phyloP scores from a whole-genome alignment of 2,888 invertebrate genomes.

The Lagria hirta region DNA sequence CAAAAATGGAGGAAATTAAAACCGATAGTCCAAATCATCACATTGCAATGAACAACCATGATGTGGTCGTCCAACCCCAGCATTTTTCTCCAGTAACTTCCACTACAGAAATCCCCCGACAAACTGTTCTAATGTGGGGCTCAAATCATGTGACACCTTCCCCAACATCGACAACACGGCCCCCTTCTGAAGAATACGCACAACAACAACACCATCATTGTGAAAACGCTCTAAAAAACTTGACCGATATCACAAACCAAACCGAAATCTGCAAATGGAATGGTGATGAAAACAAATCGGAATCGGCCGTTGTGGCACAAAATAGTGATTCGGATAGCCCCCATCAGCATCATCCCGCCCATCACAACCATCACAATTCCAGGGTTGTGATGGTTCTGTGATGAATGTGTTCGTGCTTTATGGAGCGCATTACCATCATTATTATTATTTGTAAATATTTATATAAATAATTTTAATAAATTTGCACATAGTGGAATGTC shows the following conservation, averaged over 20 bases:
- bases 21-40: conserved; percentile 49
- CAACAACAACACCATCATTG: conserved; percentile 34
- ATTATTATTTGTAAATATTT: conserved; percentile 44
- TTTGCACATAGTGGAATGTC: conserved; percentile 44
- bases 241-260: conserved; percentile 47
- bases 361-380: conserved; percentile 52
- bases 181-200: conserved; percentile 40
- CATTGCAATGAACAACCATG: conserved; percentile 35
- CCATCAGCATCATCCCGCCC: conserved; percentile 49
- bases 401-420: conserved; percentile 43
- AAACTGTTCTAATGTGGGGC: conserved; percentile 95
- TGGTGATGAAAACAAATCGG: conserved; percentile 42
- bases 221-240: conserved; percentile 46
- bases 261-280: conserved; percentile 52
- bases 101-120: conserved; percentile 65
- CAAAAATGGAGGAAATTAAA: conserved; percentile 64
- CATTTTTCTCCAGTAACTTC: conserved; percentile 50
- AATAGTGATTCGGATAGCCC: conserved; percentile 48
- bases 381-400: conserved; percentile 56
- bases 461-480: conserved; percentile 43
- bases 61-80: conserved; percentile 44
- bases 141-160: conserved; percentile 44
- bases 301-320: conserved; percentile 43
- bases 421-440: no score
- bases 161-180: conserved; percentile 41